A percentile compares a stretch with the other conserved stretches of the same genome.
phyloP scores from a whole-genome alignment of 2,797 vertebrate species.

The Kryptopterus vitreolus region DNA sequence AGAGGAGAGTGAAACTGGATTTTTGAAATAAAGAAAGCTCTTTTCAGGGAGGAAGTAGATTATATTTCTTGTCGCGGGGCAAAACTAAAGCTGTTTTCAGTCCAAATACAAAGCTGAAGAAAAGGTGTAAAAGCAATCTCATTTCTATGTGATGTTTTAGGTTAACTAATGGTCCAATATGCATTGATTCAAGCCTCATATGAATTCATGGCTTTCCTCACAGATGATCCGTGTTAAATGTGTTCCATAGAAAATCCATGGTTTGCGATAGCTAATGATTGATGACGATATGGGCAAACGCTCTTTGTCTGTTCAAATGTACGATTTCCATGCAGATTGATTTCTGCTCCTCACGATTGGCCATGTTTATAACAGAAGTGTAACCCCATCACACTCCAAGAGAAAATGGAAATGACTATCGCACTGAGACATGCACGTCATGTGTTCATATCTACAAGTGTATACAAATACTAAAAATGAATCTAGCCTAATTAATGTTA shows the following conservation, averaged over 20 bases:
- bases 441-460: background rate
- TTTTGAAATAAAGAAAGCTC: constrained; percentile 3
- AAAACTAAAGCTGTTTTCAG: constrained; percentile 33
- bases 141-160: constrained; percentile 24
- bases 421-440: background rate
- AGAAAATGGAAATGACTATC: constrained; percentile 14
- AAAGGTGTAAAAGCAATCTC: constrained; percentile 30
- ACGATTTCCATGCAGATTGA: constrained; percentile 46
- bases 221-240: constrained; percentile 42
- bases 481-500: background rate
- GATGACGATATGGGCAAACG: constrained; percentile 24
- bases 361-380: constrained; percentile 22
- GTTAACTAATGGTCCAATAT: constrained; percentile 6
- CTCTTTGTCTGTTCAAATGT: constrained; percentile 39
- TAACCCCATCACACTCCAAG: constrained; percentile 5
- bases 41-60: background rate
- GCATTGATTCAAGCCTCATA: constrained; percentile 31
- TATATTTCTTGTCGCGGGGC: constrained; percentile 12
- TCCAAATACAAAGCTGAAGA: constrained; percentile 6
- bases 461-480: background rate
- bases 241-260: constrained; percentile 44
- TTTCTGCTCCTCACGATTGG: constrained; percentile 38
- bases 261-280: constrained; percentile 44
- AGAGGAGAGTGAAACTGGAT: constrained; percentile 8
- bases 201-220: constrained; percentile 36